Evolutionary conservation across 2,888 invertebrate species (phyloP), one percentile per base, ranked within the genome.

Genomic region (Thereva nobilitata): DNA sequence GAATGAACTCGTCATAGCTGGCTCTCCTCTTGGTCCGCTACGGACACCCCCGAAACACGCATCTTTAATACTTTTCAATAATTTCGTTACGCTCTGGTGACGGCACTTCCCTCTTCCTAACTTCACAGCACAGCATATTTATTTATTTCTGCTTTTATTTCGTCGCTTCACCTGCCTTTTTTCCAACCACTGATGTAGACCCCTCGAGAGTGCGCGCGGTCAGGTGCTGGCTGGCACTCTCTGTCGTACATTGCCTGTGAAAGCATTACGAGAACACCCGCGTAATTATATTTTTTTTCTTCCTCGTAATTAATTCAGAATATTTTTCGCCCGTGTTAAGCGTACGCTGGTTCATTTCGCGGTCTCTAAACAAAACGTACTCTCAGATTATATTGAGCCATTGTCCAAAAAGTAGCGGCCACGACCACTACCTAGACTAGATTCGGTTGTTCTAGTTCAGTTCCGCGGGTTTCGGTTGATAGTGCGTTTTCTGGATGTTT

Each of bases 51-150:
- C 23, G 35, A n/a, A 55, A 38, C 41, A 38, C 55, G 23, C 41
- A 23, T 37, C 41, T 55, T 12, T 42, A 53, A 53, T 55, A 23
- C 45, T 47, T 42, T 64, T 61, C 55, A 66, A 59, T 66, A 50
- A 55, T 69, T 67, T 66, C 40, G 69, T 57, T 54, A 53, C 61
- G 70, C 66, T 70, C 64, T 64, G 64, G 50, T 68, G 70, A 69
- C 6, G 53, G 47, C 37, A 65, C 59, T 66, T 66, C 67, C 68
- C 65, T 57, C 65, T 66, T 68, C 69, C 64, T 57, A 56, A 42
- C 9, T 8, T 23, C 23, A 23, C 23, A 23, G 23, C 23, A 2
- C 23, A 23, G 23, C 23, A 23, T 23, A 23, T 23, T 23, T 23
- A 23, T 23, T 35, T 49, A 64, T 52, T 10, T 4, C 35, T n/a